phyloP scores from a whole-genome alignment of 1,140 invertebrate species.

The Caerostris darwini region DNA sequence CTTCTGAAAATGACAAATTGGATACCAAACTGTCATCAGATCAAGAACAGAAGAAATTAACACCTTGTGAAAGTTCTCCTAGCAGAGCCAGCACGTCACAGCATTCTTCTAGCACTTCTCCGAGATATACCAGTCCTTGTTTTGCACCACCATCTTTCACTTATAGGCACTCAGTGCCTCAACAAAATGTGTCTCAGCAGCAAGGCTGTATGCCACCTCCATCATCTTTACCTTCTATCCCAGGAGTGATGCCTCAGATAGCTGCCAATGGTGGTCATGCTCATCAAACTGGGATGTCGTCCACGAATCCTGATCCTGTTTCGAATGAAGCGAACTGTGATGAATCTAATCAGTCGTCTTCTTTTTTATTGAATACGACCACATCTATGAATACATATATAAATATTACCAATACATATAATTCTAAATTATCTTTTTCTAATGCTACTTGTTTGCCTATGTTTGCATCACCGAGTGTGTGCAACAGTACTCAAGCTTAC shows the following conservation, averaged over 20 bases:
- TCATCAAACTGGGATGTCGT: not conserved
- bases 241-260: not conserved
- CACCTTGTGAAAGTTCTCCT: slow-evolving; percentile 52
- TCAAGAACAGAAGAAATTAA: slow-evolving; percentile 23
- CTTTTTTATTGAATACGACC: slow-evolving; percentile 80
- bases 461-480: slow-evolving; percentile 67
- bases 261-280: slow-evolving; percentile 42
- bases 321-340: slow-evolving; percentile 71
- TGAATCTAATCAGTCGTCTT: slow-evolving; percentile 74
- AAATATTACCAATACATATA: slow-evolving; percentile 80
- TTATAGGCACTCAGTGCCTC: slow-evolving; percentile 48
- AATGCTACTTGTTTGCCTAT: slow-evolving; percentile 76
- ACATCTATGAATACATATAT: slow-evolving; percentile 81
- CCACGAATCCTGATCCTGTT: slow-evolving; percentile 58
- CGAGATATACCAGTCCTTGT: slow-evolving; percentile 39
- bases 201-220: slow-evolving; percentile 68
- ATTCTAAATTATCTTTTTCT: slow-evolving; percentile 74
- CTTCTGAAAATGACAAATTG: slow-evolving; percentile 22
- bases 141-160: slow-evolving; percentile 26
- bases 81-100: slow-evolving; percentile 10
- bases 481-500: slow-evolving; percentile 45
- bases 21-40: not conserved
- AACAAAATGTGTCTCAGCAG: slow-evolving; percentile 6
- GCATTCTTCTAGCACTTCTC: slow-evolving; percentile 25
- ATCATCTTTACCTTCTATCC: slow-evolving; percentile 49